Evolutionary conservation across 2,113 vertebrate genomes (phyloP).

Genomic region (Rhinolophus sinicus): DNA sequence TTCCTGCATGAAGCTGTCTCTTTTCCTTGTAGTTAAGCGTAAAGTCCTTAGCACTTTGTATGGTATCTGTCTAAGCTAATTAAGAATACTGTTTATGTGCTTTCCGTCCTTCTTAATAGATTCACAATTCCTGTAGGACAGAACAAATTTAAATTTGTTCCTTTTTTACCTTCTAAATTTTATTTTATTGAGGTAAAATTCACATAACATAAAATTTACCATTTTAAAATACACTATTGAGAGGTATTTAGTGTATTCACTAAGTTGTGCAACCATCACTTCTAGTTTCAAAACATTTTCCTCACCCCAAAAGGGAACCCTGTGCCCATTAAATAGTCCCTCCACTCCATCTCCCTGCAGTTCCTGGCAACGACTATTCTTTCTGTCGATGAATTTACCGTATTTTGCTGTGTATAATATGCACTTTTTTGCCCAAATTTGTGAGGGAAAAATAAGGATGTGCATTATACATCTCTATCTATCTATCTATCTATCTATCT

Average conservation of each 20-base stretch:
- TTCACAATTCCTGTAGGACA: background rate
- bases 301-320: background rate
- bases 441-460: no score
- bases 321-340: background rate
- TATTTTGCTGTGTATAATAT: no score
- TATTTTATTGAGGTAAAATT: background rate
- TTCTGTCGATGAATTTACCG: background rate
- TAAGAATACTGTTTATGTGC: background rate
- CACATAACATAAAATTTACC: background rate
- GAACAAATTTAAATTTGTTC: background rate
- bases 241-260: background rate
- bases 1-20: conserved; percentile 29
- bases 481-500: no score
- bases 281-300: conserved; percentile 16
- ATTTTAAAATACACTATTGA: conserved; percentile 14
- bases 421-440: no score
- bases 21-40: conserved; percentile 22
- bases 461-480: no score
- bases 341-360: background rate
- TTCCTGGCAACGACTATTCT: background rate
- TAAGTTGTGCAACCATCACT: background rate
- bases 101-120: conserved; percentile 33
- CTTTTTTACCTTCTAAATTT: background rate
- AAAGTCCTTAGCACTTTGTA: background rate
- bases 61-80: conserved; percentile 1